phyloP scores from a whole-genome alignment of 2,888 invertebrate genomes.

The Sturmia bella region DNA sequence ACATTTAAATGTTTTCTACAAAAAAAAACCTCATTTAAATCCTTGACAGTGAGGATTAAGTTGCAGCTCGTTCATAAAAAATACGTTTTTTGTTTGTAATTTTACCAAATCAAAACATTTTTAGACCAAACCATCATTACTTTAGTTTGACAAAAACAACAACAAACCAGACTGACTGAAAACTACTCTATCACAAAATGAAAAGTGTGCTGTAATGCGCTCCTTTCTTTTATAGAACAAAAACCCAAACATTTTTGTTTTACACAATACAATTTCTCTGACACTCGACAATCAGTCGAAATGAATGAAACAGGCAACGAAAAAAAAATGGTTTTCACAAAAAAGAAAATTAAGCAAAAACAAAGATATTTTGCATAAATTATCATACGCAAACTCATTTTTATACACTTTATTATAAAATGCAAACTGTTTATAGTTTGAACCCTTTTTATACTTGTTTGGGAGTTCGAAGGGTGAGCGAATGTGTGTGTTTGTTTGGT shows the following conservation, averaged over 20 bases:
- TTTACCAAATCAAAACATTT: conserved; percentile 54
- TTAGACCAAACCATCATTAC: conserved; percentile 50
- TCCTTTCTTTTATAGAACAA: conserved; percentile 32
- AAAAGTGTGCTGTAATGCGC: conserved; percentile 47
- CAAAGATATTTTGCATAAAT: conserved; percentile 67
- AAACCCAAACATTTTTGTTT: conserved; percentile 54
- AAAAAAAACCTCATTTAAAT: conserved; percentile 53
- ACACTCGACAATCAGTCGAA: conserved; percentile 47
- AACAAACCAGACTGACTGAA: conserved; percentile 19
- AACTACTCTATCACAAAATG: conserved; percentile 22
- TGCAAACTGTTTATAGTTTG: conserved; percentile 41
- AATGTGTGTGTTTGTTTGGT: neutral
- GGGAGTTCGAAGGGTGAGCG: neutral
- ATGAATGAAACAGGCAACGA: neutral
- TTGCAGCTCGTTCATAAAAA: conserved; percentile 44
- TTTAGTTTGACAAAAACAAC: conserved; percentile 55
- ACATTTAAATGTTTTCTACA: conserved; percentile 24
- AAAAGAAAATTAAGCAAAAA: conserved; percentile 50
- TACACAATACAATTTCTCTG: conserved; percentile 48
- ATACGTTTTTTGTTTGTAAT: conserved; percentile 5
- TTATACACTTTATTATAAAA: conserved; percentile 28
- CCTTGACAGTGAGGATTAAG: conserved; percentile 61
- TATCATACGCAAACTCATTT: conserved; percentile 37
- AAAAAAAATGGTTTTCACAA: conserved; percentile 33
- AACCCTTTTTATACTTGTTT: conserved; percentile 38